Percentiles rank a stretch among this genome's conserved stretches.
phyloP scores from a whole-genome alignment of 2,888 invertebrate genomes.

The Luperina testacea region DNA sequence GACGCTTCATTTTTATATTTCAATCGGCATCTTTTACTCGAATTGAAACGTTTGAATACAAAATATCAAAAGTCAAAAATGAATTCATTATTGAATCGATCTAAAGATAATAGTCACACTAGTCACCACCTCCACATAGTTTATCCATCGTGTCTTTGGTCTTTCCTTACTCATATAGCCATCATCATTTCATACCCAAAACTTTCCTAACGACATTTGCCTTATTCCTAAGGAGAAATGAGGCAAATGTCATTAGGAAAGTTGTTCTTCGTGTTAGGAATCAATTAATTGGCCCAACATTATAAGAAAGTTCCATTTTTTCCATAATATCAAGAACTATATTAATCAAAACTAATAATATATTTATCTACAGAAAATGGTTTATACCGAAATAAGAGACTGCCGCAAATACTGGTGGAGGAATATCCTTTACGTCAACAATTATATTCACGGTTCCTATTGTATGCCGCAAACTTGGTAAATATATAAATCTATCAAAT shows the following conservation, averaged over 20 bases:
- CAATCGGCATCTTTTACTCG: neutral
- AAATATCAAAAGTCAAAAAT: neutral
- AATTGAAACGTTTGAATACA: neutral
- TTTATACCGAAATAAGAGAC: constrained; percentile 51
- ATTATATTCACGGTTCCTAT: constrained; percentile 62
- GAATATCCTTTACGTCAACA: constrained; percentile 74
- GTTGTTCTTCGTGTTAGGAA: neutral
- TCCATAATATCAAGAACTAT: neutral
- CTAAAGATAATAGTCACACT: neutral
- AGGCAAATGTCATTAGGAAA: too few species aligned
- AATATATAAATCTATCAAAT: constrained; percentile 18
- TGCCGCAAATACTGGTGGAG: constrained; percentile 74
- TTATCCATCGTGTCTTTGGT: neutral
- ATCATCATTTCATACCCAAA: too few species aligned
- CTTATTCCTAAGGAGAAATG: too few species aligned
- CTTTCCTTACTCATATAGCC: neutral
- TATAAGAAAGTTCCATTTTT: neutral
- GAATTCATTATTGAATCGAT: neutral
- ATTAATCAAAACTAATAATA: neutral
- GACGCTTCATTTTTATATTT: neutral
- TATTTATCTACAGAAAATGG: neutral
- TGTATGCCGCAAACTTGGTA: constrained; percentile 71
- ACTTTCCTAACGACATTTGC: neutral
- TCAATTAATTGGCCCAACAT: neutral
- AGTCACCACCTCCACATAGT: neutral